A percentile compares a stretch with the other conserved stretches of the same genome.
These are phyloP conservation scores for Lerema accius DNA, from an alignment of 1,140 invertebrate genomes.

Conservation along the genomic window DNA sequence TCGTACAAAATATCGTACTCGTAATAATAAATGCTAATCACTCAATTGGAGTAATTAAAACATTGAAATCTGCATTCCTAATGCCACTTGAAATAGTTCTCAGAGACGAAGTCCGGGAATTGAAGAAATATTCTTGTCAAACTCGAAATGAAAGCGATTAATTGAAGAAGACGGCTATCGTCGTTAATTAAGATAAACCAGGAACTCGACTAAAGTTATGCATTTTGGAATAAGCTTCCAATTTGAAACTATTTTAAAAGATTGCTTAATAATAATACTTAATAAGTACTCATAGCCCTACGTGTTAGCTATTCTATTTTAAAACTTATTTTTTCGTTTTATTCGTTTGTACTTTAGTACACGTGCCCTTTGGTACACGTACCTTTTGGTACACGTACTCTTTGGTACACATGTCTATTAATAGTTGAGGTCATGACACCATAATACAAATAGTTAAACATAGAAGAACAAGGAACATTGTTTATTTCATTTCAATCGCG, in stretches of 20 bases:
- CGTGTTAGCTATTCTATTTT: neutral
- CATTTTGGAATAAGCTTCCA: neutral
- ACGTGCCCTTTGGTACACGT: too few relatives aligned
- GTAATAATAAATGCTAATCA: too few relatives aligned
- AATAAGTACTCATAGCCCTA: too few relatives aligned
- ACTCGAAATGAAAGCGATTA: conserved; percentile 51
- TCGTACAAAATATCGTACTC: too few relatives aligned
- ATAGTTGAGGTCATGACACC: too few relatives aligned
- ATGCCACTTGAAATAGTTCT: conserved; percentile 37
- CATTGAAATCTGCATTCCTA: conserved; percentile 24
- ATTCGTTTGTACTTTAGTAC: too few relatives aligned
- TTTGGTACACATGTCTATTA: too few relatives aligned
- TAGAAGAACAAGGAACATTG: conserved; percentile 1
- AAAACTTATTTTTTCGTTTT: too few relatives aligned
- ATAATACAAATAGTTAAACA: too few relatives aligned
- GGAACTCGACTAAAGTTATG: conserved; percentile 32
- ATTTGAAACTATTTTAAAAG: neutral
- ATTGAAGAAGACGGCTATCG: conserved; percentile 39
- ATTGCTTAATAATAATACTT: too few relatives aligned
- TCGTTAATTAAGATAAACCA: conserved; percentile 53
- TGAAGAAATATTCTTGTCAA: conserved; percentile 39
- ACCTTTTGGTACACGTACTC: too few relatives aligned
- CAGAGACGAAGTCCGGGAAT: conserved; percentile 37
- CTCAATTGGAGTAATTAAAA: conserved; percentile 33
- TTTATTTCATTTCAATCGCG: conserved; percentile 29